Base-by-base conservation (phyloP, 2,888 invertebrate genomes). In the Drosophila atripex region DNA sequence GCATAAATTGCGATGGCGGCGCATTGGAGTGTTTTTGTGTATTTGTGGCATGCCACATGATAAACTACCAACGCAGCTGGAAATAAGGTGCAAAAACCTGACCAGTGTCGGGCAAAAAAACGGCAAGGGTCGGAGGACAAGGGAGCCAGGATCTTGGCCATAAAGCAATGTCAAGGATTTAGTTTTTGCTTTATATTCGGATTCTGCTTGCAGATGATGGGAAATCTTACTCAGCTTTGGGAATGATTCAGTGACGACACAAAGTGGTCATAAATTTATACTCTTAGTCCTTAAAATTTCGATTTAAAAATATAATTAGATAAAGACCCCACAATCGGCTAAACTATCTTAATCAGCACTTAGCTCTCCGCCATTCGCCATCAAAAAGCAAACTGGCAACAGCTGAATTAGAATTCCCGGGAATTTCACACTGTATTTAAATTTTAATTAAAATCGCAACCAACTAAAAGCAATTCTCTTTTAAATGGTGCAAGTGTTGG, bases 111-210 rank as follows among this genome's bases (percentile, higher is more conserved):
- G 52, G 53, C 14, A 16, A 39, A 9, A 56, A 56, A 57, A 68
- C 64, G 43, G 32, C 45, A n/a, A 14, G 23, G 46, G 9, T 46
- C 56, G 39, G 25, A 45, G 14, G 35, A 14, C 2, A 2, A 7
- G 35, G 6, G 57, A 49, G 68, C 70, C 49, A 73, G 76, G 75
- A 55, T 47, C 50, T 55, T 21, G 60, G 61, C 56, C 64, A 77
- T 85, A 75, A 75, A 76, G 71, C 80, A 71, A 65, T 66, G 82
- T 65, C 80, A 73, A 16, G 66, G 66, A 73, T 72, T 80, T 63
- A 16, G 61, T 41, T 46, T 47, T 43, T 51, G 5, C 9, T 35
- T 18, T 32, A 11, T 28, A 28, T 9, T 28, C 28, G 28, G 16
- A 45, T 55, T 32, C 21, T 7, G 18, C 43, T 43, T 28, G n/a